Conservation (phyloP, 2,113 vertebrate species). For the Myrmecobius fasciatus region DNA sequence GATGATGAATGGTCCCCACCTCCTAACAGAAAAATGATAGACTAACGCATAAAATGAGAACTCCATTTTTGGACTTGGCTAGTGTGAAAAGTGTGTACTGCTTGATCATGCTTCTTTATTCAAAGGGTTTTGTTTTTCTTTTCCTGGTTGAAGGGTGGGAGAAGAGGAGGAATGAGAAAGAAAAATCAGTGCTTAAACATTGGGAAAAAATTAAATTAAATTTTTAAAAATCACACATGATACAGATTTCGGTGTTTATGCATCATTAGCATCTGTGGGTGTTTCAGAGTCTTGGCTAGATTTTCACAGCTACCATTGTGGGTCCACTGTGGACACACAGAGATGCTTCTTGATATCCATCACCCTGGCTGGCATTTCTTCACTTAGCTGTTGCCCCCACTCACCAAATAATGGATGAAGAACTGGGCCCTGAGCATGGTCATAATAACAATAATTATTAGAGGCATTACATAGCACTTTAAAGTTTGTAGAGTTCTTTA, state of each 20-base stretch:
- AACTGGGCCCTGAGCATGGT: background rate
- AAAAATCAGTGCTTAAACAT: background rate
- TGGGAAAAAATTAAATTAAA: background rate
- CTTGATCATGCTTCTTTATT: background rate
- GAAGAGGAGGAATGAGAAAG: background rate
- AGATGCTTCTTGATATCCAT: background rate
- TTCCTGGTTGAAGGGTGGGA: background rate
- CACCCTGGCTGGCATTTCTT: background rate
- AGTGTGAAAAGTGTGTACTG: background rate
- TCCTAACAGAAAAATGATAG: background rate
- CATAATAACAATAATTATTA: background rate
- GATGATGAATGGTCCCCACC: background rate
- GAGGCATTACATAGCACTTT: background rate
- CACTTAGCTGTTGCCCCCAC: background rate
- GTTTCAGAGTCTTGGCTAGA: background rate
- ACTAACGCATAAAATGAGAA: background rate
- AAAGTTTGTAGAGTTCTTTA: background rate
- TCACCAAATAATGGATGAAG: background rate
- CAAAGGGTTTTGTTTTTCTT: background rate
- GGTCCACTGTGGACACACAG: background rate
- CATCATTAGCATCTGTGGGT: background rate
- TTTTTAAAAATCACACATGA: background rate
- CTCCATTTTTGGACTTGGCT: background rate
- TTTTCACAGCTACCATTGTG: background rate
- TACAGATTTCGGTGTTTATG: background rate